phyloP scores from a whole-genome alignment of 35 echinoderm and acorn worm species.

The Strongylocentrotus purpuratus region DNA sequence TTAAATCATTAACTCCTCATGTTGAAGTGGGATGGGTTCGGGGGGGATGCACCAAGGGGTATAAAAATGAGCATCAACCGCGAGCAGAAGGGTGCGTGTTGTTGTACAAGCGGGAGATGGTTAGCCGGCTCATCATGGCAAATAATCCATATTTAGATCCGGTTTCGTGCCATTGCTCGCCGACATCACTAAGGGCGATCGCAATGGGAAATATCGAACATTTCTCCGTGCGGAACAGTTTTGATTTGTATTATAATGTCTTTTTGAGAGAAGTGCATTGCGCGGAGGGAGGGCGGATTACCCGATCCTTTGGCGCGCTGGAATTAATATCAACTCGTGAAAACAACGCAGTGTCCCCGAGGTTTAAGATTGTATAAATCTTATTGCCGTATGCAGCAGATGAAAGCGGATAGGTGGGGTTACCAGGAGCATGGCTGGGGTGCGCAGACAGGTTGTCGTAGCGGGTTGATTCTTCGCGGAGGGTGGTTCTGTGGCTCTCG shows the following conservation, averaged over 20 bases:
- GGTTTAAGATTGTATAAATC: conserved; percentile 35
- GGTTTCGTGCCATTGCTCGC: neutral
- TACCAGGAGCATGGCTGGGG: conserved; percentile 34
- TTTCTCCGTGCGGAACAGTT: neutral
- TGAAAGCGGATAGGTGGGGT: conserved; percentile 9
- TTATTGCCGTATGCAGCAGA: conserved; percentile 50
- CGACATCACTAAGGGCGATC: conserved; percentile 7
- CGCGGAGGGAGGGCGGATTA: conserved; percentile 20
- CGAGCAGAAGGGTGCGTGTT: neutral
- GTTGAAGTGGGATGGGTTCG: neutral
- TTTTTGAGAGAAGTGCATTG: conserved; percentile 1
- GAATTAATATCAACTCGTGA: conserved; percentile 52
- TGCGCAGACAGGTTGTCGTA: conserved; percentile 8
- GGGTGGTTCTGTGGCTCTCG: neutral
- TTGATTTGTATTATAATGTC: neutral
- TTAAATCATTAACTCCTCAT: conserved; percentile 5
- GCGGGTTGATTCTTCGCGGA: neutral
- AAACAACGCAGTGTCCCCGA: conserved; percentile 15
- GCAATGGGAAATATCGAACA: conserved; percentile 39
- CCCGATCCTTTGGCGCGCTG: neutral
- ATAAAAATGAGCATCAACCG: neutral
- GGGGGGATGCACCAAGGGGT: neutral
- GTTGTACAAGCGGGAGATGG: neutral
- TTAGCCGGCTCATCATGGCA: conserved; percentile 7
- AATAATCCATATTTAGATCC: conserved; percentile 6